Conservation (phyloP, 1,140 invertebrate species). For the Lepidurus apus region DNA sequence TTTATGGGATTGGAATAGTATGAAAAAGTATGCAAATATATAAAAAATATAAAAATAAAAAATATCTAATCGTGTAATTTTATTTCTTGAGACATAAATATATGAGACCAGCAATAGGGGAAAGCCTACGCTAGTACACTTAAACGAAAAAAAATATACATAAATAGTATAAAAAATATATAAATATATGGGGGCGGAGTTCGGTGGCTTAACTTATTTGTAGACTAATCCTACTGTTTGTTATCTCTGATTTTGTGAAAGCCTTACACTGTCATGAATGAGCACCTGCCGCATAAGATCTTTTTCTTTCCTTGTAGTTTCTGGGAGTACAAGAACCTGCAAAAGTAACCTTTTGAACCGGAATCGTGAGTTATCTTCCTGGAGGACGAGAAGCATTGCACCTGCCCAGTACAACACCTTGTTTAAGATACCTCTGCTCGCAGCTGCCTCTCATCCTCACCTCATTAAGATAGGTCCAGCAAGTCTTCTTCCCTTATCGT, state of each 20-base stretch:
- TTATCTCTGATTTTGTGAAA: neutral
- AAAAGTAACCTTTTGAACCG: neutral
- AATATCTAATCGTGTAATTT: no score
- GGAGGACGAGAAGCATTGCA: neutral
- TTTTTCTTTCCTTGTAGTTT: neutral
- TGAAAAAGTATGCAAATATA: no score
- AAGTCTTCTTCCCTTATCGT: neutral
- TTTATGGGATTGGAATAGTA: no score
- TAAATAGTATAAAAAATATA: no score
- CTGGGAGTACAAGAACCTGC: neutral
- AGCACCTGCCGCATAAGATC: neutral
- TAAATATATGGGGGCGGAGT: no score
- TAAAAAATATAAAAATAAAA: no score
- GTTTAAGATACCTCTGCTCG: neutral
- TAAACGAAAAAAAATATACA: no score
- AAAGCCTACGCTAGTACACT: no score
- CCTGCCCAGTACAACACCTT: neutral
- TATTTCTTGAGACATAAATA: no score
- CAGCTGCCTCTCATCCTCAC: constrained; percentile 11
- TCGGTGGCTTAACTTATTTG: no score
- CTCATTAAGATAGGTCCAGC: neutral
- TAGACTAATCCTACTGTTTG: no score
- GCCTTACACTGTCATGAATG: neutral
- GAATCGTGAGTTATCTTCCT: neutral
- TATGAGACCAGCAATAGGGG: no score